Evolutionary conservation across 2,797 vertebrate species (phyloP).

Genomic region (Sebastolobus altivelis): DNA sequence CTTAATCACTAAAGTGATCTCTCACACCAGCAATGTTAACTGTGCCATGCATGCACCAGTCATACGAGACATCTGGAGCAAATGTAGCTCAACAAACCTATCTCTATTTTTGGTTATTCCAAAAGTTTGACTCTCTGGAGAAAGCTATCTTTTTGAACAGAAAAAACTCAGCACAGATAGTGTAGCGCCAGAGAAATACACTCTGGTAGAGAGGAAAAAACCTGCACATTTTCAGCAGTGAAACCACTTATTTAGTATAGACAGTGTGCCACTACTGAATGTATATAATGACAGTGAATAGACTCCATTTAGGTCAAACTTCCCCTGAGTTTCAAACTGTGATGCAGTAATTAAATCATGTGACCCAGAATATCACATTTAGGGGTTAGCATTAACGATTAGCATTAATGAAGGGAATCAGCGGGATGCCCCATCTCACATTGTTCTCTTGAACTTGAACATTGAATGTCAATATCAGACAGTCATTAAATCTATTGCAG

Average conservation of each 20-base stretch:
- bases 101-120: constrained; percentile 16
- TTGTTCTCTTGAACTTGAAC: constrained; percentile 17
- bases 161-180: neutral
- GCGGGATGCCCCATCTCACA: constrained; percentile 12
- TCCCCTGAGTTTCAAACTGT: constrained; percentile 13
- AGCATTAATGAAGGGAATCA: constrained; percentile 34
- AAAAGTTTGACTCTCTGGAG: neutral
- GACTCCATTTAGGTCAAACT: constrained; percentile 42
- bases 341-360: constrained; percentile 45
- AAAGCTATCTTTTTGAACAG: neutral
- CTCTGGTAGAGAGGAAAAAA: neutral
- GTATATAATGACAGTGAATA: constrained; percentile 9
- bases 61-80: constrained; percentile 1
- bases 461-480: constrained; percentile 7
- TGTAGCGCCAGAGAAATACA: neutral
- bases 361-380: constrained; percentile 57
- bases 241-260: neutral
- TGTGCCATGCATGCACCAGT: neutral
- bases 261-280: neutral
- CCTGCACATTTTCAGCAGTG: neutral
- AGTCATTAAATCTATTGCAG: constrained; percentile 20
- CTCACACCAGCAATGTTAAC: neutral
- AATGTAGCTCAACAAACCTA: neutral
- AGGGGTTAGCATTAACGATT: constrained; percentile 39
- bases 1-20: neutral